A percentile compares a stretch with the other conserved stretches of the same genome.
phyloP scores from a whole-genome alignment of 2,113 vertebrate species.

The Axis porcinus region DNA sequence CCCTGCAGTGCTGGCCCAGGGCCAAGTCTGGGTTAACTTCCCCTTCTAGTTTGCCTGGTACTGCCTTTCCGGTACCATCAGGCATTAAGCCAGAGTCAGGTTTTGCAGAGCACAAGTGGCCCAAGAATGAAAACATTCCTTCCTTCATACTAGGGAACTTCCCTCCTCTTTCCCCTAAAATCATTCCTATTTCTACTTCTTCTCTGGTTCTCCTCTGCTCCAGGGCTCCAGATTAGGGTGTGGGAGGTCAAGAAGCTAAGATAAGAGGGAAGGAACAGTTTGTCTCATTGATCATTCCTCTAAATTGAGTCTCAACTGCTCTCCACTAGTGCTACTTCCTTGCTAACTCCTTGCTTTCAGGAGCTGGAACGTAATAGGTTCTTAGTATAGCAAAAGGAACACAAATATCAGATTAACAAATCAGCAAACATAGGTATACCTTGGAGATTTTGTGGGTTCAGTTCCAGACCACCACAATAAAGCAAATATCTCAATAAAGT shows the following conservation, averaged over 20 bases:
- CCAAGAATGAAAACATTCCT: not conserved
- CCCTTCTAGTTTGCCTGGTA: constrained; percentile 11
- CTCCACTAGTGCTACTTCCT: not conserved
- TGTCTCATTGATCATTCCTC: not conserved
- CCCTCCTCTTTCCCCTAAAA: not conserved
- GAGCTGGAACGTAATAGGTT: not conserved
- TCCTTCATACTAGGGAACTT: not conserved
- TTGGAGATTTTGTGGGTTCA: not conserved
- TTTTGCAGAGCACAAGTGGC: not conserved
- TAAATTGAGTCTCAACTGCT: not conserved
- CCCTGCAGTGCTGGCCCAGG: constrained; percentile 30
- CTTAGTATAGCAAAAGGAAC: constrained; percentile 4
- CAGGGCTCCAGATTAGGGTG: not conserved
- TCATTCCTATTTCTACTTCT: not conserved
- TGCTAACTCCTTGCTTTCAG: not conserved
- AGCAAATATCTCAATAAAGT: not conserved
- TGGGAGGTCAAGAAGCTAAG: not conserved
- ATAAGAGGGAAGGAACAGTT: not conserved
- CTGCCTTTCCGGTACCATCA: constrained; percentile 31
- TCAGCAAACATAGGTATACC: not conserved
- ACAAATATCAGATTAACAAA: not conserved
- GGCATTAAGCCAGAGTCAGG: constrained; percentile 38
- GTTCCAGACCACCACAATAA: not conserved
- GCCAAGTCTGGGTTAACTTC: constrained; percentile 50
- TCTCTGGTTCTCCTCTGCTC: not conserved